These are phyloP conservation scores for Lathamus discolor DNA, from an alignment of 2,113 vertebrate species.

Conservation along the genomic window DNA sequence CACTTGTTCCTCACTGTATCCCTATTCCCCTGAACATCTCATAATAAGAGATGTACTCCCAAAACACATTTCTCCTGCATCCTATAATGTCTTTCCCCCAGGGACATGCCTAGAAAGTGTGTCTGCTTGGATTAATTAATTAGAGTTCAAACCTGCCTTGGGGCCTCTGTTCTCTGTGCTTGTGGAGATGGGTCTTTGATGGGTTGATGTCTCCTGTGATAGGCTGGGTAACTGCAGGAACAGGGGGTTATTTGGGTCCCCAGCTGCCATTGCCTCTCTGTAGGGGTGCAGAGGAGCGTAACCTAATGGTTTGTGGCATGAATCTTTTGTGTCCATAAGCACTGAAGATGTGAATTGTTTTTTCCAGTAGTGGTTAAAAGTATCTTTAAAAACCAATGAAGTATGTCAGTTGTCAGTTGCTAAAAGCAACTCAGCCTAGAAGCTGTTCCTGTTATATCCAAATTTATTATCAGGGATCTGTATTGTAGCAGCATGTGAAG, in stretches of 20 bases:
- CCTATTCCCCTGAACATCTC: background rate
- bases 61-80: background rate
- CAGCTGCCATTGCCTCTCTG: background rate
- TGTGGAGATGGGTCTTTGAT: background rate
- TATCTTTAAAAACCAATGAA: background rate
- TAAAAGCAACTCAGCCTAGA: background rate
- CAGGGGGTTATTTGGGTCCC: background rate
- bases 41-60: background rate
- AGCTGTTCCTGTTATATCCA: background rate
- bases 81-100: accelerated
- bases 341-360: background rate
- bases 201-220: background rate
- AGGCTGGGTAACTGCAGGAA: background rate
- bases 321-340: accelerated
- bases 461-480: background rate
- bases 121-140: background rate
- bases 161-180: background rate
- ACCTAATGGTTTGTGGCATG: background rate
- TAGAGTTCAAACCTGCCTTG: background rate
- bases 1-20: background rate
- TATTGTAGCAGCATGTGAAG: background rate
- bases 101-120: accelerated
- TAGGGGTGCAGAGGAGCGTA: background rate
- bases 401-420: background rate
- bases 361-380: background rate